Evolutionary conservation across 1,140 invertebrate species (phyloP).

Genomic region (Nymphalis io): DNA sequence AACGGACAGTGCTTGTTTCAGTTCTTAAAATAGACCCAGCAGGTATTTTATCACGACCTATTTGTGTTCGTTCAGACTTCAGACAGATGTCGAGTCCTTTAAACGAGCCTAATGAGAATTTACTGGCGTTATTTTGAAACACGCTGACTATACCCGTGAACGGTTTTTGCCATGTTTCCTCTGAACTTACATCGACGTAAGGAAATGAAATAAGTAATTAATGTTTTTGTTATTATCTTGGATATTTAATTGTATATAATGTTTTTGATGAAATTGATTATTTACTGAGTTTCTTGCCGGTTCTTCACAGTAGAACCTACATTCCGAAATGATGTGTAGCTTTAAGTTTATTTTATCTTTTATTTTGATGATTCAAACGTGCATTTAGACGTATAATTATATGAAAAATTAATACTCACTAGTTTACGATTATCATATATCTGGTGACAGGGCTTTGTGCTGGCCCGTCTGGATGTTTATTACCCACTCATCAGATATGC

Average conservation of each 20-base stretch:
- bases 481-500: no score
- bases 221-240: background rate
- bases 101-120: slow-evolving; percentile 20
- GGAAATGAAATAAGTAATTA: slow-evolving; percentile 21
- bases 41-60: slow-evolving; percentile 68
- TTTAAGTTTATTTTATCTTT: no score
- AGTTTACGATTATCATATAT: background rate
- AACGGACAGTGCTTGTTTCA: slow-evolving; percentile 63
- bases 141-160: background rate
- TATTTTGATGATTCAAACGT: background rate
- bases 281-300: no score
- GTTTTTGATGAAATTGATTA: no score
- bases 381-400: background rate
- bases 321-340: no score
- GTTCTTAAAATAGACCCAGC: slow-evolving; percentile 59
- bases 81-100: slow-evolving; percentile 54
- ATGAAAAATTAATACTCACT: background rate
- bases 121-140: slow-evolving; percentile 6
- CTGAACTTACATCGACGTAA: background rate
- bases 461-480: no score
- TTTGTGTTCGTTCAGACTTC: slow-evolving; percentile 47
- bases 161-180: slow-evolving; percentile 8
- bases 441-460: no score
- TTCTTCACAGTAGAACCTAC: no score
- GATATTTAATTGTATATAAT: background rate